phyloP scores from a whole-genome alignment of 2,797 vertebrate genomes.

The Pseudocheirus occidentalis region DNA sequence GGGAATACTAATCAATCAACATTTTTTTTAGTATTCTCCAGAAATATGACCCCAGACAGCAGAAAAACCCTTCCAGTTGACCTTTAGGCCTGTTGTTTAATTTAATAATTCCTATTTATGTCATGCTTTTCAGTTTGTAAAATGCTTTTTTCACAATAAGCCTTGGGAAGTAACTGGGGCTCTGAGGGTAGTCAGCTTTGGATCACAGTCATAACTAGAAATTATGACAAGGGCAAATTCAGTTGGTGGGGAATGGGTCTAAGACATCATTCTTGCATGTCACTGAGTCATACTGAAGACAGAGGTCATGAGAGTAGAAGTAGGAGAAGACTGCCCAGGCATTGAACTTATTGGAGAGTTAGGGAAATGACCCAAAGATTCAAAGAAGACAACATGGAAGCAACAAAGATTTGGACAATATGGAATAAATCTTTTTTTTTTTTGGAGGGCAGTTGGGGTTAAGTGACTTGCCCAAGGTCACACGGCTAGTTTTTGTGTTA shows the following conservation, averaged over 20 bases:
- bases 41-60: neutral
- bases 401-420: neutral
- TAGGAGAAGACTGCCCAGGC: neutral
- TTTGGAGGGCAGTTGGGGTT: no score
- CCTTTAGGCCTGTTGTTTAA: neutral
- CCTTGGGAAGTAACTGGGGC: neutral
- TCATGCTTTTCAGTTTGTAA: neutral
- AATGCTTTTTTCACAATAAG: neutral
- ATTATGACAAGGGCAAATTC: neutral
- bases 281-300: neutral
- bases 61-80: neutral
- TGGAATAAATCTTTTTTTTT: neutral
- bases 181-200: neutral
- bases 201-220: neutral
- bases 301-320: neutral
- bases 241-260: neutral
- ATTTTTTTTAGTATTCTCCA: neutral
- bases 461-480: no score
- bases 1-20: neutral
- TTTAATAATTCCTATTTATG: neutral
- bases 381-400: neutral
- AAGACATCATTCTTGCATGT: neutral
- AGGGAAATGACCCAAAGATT: neutral
- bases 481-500: no score
- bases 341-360: neutral